phyloP scores from a whole-genome alignment of 2,888 invertebrate genomes.

The Cantharis rustica region DNA sequence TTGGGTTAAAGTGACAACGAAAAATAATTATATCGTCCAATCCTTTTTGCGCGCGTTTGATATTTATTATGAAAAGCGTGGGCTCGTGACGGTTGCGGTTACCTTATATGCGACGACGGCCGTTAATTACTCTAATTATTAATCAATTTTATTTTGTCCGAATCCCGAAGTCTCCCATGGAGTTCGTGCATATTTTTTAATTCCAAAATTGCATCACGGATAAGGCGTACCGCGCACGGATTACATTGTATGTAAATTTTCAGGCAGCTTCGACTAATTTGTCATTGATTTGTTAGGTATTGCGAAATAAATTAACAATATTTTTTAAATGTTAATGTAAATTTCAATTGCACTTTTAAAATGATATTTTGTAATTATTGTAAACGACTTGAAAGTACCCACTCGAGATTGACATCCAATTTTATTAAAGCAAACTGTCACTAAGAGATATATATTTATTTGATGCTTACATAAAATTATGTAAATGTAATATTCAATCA shows the following conservation, averaged over 20 bases:
- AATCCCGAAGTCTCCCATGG: background rate
- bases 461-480: background rate
- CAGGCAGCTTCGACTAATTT: background rate
- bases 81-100: background rate
- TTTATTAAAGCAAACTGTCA: background rate
- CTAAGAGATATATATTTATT: background rate
- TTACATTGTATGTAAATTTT: background rate
- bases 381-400: background rate
- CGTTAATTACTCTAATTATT: background rate
- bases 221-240: background rate
- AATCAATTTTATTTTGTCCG: background rate
- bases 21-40: background rate
- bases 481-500: background rate
- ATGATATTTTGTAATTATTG: background rate
- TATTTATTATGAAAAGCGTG: background rate
- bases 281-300: background rate
- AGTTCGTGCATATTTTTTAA: background rate
- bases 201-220: background rate
- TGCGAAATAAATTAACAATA: slow-evolving; percentile 1
- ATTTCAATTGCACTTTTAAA: slow-evolving; percentile 4
- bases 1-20: background rate
- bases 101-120: background rate
- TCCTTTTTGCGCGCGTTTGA: background rate
- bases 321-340: background rate
- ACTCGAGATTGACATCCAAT: slow-evolving; percentile 1